Conservation (phyloP, 2,797 vertebrate species). For the Scyliorhinus canicula region DNA sequence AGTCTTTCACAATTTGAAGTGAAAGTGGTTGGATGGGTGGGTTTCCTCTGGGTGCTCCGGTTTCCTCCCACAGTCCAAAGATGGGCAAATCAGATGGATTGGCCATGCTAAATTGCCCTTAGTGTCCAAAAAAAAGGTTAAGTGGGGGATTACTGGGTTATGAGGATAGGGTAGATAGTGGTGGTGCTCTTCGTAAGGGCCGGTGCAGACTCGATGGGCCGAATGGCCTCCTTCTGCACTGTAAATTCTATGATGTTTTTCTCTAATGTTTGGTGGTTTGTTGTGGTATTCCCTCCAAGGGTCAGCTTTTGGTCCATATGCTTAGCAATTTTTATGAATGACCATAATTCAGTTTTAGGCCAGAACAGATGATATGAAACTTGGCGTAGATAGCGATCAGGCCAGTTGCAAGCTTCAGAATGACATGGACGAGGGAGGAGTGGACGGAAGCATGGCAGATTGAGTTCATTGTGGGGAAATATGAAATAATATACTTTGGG, state of each 20-base stretch:
- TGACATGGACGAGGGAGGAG: background rate
- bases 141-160: too few species aligned
- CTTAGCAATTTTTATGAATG: background rate
- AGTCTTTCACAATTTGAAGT: background rate
- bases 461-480: background rate
- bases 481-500: background rate
- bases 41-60: too few species aligned
- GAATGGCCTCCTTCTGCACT: too few species aligned
- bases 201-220: too few species aligned
- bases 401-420: background rate
- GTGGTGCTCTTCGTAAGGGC: too few species aligned
- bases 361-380: background rate
- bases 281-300: too few species aligned
- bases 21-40: background rate
- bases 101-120: too few species aligned
- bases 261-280: background rate
- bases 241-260: too few species aligned
- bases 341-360: background rate
- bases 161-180: too few species aligned
- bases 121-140: too few species aligned
- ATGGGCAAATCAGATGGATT: too few species aligned
- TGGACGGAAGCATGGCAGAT: background rate
- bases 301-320: background rate
- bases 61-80: too few species aligned
- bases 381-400: background rate